phyloP scores from a whole-genome alignment of 2,888 invertebrate species.

The Caenorhabditis imperialis region DNA sequence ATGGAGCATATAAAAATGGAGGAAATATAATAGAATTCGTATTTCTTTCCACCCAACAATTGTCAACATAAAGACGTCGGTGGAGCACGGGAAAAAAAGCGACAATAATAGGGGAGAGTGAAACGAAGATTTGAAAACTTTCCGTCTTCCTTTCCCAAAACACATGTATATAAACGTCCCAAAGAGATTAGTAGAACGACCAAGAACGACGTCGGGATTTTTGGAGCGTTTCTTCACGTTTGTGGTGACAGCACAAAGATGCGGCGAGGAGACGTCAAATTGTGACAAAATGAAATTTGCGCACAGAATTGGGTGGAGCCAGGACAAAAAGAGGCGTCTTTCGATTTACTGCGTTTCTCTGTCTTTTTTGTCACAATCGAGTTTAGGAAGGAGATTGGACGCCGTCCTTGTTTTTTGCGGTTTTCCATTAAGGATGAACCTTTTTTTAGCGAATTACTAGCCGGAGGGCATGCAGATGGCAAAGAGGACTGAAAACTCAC shows the following conservation, averaged over 20 bases:
- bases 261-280: neutral
- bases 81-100: neutral
- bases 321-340: conserved; percentile 6
- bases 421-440: too few relatives aligned
- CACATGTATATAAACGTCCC: conserved; percentile 23
- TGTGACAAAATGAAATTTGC: conserved; percentile 44
- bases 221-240: neutral
- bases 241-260: neutral
- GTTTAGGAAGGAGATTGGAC: neutral
- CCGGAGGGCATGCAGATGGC: too few relatives aligned
- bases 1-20: neutral
- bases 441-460: too few relatives aligned
- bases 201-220: conserved; percentile 1
- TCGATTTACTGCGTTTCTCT: conserved; percentile 34
- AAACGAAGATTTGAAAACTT: neutral
- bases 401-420: too few relatives aligned
- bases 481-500: conserved; percentile 62
- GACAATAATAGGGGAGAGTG: conserved; percentile 6
- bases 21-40: conserved; percentile 5
- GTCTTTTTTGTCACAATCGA: neutral
- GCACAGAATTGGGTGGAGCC: neutral
- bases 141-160: neutral
- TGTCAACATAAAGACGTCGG: neutral
- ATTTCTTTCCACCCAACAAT: neutral
- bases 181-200: conserved; percentile 33